Evolutionary conservation across 2,888 invertebrate genomes (phyloP).

Genomic region (Aleiodes testaceus): DNA sequence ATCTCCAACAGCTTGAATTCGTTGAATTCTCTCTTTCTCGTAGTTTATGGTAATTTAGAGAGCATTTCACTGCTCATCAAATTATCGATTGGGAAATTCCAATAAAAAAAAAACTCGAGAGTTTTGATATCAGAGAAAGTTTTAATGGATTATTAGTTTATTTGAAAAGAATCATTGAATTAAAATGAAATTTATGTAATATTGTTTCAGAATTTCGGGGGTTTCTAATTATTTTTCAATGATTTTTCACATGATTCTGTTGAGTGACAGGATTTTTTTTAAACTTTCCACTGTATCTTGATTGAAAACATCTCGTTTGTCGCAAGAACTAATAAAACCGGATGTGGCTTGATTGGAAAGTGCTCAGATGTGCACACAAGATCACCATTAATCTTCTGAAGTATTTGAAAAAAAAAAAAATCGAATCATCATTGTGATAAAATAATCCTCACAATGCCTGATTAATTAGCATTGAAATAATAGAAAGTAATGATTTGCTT

Average conservation of each 20-base stretch:
- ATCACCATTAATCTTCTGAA: background rate
- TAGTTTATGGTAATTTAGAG: background rate
- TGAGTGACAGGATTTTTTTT: conserved; percentile 17
- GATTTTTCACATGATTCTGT: background rate
- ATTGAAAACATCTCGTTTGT: conserved; percentile 23
- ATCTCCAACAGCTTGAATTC: no score
- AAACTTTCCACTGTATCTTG: conserved; percentile 42
- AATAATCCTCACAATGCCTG: no score
- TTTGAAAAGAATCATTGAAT: background rate
- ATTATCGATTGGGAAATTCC: background rate
- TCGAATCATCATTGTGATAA: no score
- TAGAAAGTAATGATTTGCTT: no score
- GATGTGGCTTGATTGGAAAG: conserved; percentile 46
- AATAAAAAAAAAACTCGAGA: conserved; percentile 14
- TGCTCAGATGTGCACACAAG: conserved; percentile 1
- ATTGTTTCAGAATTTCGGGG: no score
- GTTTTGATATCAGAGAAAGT: conserved; percentile 20
- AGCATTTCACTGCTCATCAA: no score
- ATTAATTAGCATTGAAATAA: no score
- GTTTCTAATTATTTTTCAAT: no score
- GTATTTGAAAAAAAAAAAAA: no score
- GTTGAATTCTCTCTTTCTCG: background rate
- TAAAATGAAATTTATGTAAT: background rate
- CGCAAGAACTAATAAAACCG: conserved; percentile 37
- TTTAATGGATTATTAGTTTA: conserved; percentile 21